Conservation (phyloP, 2,888 invertebrate species). For the Mayetiola destructor region DNA sequence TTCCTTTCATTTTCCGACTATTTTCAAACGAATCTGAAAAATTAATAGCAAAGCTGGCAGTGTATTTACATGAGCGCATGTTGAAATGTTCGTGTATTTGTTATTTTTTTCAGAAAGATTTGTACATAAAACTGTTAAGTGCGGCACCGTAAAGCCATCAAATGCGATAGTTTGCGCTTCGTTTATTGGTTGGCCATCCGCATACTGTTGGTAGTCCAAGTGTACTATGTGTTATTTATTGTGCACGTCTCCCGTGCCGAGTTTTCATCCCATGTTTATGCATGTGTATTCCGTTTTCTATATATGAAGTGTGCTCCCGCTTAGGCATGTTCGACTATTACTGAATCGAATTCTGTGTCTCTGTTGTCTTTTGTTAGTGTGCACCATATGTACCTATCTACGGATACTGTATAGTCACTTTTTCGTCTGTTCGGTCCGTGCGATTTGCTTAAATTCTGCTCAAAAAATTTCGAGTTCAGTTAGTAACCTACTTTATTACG, state of each 20-base stretch:
- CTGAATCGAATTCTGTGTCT: not conserved
- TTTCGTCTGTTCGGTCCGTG: constrained; percentile 11
- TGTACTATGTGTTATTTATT: not conserved
- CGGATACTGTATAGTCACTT: constrained; percentile 8
- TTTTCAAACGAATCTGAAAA: not conserved
- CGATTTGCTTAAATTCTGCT: constrained; percentile 14
- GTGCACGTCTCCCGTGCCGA: too few species aligned
- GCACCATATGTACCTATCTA: not conserved
- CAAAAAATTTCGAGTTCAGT: constrained; percentile 18
- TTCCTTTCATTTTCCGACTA: not conserved
- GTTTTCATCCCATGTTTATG: not conserved
- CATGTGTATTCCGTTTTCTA: not conserved
- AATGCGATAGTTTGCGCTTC: constrained; percentile 8
- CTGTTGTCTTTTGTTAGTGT: not conserved
- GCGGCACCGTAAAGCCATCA: constrained; percentile 1
- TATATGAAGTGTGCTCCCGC: not conserved
- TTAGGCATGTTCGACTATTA: not conserved
- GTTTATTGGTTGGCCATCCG: constrained; percentile 8
- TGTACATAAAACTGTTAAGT: not conserved
- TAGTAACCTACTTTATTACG: constrained; percentile 19
- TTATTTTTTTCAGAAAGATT: too few species aligned
- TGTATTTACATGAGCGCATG: not conserved
- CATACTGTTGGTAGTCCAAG: not conserved
- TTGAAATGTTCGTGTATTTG: not conserved
- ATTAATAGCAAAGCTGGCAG: not conserved